Base-by-base conservation (phyloP, 2,888 invertebrate genomes). In the Eristalinus aeneus region DNA sequence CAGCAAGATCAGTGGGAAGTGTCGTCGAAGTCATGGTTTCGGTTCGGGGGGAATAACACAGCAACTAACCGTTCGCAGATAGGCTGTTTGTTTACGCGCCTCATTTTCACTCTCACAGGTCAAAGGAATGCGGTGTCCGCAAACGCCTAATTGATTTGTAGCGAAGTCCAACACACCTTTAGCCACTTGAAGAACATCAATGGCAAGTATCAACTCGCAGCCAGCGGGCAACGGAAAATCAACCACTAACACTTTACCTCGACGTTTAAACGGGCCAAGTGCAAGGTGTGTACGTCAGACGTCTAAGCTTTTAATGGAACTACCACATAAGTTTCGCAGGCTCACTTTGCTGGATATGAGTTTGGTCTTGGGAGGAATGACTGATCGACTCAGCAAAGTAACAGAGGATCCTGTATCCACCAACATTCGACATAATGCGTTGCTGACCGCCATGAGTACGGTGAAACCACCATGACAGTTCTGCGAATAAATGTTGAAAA, bases 101-200 rank as follows among this genome's bases (percentile, higher is more conserved):
- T 65, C 23, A 22, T 46, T 34, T 32, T 11, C 68, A 68, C 12
- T 56, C 36, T 53, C 72, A 32, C 20, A 53, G 11, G 23, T 61
- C 53, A 61, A 53, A 1, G 22, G 0, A 60, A 71, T 71, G 0
- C 16, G 60, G 9, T 69, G 23, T 67, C 46, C 58, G 32, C 75
- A 60, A 12, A 76, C 20, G 3, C 4, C 23, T 11, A 72, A 20
- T 22, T 63, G 31, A 34, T 54, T n/a, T 12, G 65, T 39, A 10
- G 74, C 56, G 39, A 74, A 77, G 32, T 77, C 61, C 61, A 76
- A 76, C 0, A 36, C 27, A n/a, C n/a, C n/a, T n/a, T n/a, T n/a
- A n/a, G n/a, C n/a, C n/a, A 12, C 69, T 64, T 73, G 72, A 46
- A 72, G 72, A 12, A 69, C 63, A 56, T 77, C 77, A 9, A 77